These are phyloP conservation scores for Pachyrhynchus sulphureomaculatus DNA, from an alignment of 1,140 invertebrate species.

Conservation along the genomic window DNA sequence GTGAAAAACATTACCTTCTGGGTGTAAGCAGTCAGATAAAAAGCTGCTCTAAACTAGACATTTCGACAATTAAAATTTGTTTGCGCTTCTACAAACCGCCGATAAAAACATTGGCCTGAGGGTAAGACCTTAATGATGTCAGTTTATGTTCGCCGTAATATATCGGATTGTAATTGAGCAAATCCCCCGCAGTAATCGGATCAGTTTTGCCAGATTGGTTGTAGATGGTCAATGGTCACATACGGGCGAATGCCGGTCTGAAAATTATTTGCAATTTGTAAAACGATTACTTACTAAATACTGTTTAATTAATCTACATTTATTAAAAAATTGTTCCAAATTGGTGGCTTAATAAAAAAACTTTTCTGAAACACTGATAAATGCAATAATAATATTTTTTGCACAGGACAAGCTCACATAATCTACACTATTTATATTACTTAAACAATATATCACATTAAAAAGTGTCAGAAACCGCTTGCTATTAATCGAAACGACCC, in stretches of 20 bases:
- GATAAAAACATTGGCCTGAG: neutral
- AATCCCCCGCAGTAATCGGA: slow-evolving; percentile 9
- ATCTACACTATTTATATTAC: no score
- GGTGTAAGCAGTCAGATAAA: neutral
- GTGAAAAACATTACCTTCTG: no score
- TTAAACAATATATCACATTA: no score
- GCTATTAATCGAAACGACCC: no score
- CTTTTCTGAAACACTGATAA: no score
- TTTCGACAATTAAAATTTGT: neutral
- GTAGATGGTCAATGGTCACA: slow-evolving; percentile 10
- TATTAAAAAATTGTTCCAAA: neutral
- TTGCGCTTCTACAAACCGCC: neutral
- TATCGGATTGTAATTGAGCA: slow-evolving; percentile 17
- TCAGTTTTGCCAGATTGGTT: slow-evolving; percentile 8
- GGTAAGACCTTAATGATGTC: slow-evolving; percentile 8
- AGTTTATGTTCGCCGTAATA: slow-evolving; percentile 14
- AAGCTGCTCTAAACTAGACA: neutral
- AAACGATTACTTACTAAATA: slow-evolving; percentile 2
- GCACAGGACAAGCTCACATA: no score
- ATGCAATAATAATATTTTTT: no score
- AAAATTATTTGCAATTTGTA: slow-evolving; percentile 16
- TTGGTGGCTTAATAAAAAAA: no score
- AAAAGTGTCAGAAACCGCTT: no score
- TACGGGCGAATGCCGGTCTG: neutral
- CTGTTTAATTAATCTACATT: neutral